Evolutionary conservation across 1,140 invertebrate genomes (phyloP).

Genomic region (Drosophila equinoxialis): DNA sequence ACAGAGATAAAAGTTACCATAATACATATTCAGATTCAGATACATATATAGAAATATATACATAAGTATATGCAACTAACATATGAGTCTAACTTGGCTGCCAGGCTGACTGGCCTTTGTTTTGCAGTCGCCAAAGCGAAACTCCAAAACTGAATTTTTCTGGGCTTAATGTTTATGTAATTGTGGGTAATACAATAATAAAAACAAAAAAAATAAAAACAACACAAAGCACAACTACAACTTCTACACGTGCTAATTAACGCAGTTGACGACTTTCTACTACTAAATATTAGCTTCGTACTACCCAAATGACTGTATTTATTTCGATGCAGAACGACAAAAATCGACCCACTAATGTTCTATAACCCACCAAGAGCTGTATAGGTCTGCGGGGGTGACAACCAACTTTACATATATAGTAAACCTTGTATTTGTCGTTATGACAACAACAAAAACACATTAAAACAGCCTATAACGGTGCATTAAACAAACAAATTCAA

Average conservation of each 20-base stretch:
- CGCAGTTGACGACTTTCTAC: constrained; percentile 43
- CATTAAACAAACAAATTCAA: constrained; percentile 15
- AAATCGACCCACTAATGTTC: constrained; percentile 46
- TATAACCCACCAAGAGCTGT: not conserved
- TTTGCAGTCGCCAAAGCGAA: constrained; percentile 29
- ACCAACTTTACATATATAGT: not conserved
- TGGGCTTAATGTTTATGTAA: constrained; percentile 74
- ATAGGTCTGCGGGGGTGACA: not conserved
- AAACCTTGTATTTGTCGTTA: constrained; percentile 38
- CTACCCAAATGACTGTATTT: not conserved
- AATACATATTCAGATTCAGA: constrained; percentile 57
- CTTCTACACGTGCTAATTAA: constrained; percentile 54
- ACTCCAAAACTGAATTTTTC: constrained; percentile 36
- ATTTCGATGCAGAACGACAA: constrained; percentile 9
- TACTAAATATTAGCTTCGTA: constrained; percentile 18
- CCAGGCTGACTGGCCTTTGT: constrained; percentile 18
- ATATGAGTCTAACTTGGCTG: not conserved
- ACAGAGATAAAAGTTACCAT: constrained; percentile 17
- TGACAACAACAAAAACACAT: constrained; percentile 35
- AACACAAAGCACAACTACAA: not conserved
- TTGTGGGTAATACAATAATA: constrained; percentile 47
- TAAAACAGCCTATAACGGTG: constrained; percentile 11
- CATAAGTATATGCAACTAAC: constrained; percentile 19
- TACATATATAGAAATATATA: constrained; percentile 31
- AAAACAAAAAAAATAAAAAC: not conserved